Conservation (phyloP, 2,888 invertebrate species). For the Drosophila macrothrix region DNA sequence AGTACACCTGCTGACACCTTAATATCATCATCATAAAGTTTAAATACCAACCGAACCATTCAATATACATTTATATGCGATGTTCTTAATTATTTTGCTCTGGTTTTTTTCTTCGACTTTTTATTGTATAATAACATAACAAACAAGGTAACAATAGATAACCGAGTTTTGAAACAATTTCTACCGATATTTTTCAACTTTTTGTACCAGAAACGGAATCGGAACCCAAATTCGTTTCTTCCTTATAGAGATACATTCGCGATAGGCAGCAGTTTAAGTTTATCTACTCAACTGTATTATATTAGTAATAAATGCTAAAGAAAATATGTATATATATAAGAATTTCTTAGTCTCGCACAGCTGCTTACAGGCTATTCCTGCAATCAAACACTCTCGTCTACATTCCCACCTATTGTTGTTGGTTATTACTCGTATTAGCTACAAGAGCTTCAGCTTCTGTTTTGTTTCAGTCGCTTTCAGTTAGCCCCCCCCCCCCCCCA, state of each 20-base stretch:
- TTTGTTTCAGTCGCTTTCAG: conserved; percentile 36
- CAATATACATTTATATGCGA: background rate
- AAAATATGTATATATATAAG: background rate
- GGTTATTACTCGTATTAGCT: conserved; percentile 46
- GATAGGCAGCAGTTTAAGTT: background rate
- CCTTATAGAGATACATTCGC: background rate
- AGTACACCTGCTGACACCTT: background rate
- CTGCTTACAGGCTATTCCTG: conserved; percentile 2
- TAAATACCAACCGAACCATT: background rate
- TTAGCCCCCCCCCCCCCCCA: background rate
- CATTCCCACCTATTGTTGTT: conserved; percentile 15
- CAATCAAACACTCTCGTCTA: background rate
- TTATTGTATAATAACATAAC: background rate
- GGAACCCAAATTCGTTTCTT: background rate
- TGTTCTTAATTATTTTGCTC: background rate
- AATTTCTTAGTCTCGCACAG: background rate
- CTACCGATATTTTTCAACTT: background rate
- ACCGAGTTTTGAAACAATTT: background rate
- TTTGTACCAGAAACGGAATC: background rate
- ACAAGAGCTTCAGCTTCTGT: conserved; percentile 28
- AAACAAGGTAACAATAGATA: background rate
- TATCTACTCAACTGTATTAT: background rate
- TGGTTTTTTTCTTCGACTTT: background rate
- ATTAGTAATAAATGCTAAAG: background rate
- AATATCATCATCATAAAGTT: background rate